phyloP scores from a whole-genome alignment of 2,797 vertebrate genomes.

The Cottoperca gobio region DNA sequence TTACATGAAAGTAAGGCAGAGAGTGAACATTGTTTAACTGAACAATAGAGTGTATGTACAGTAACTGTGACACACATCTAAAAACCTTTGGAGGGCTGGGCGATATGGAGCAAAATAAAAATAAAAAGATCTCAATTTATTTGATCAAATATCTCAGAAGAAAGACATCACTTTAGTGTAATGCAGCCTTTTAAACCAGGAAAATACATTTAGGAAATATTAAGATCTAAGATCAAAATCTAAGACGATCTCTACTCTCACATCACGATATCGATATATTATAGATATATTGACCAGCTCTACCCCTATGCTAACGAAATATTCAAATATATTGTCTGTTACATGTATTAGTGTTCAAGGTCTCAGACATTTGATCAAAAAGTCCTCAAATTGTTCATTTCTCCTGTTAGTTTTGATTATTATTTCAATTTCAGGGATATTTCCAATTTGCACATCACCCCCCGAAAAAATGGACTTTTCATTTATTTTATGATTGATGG shows the following conservation, averaged over 20 bases:
- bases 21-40: neutral
- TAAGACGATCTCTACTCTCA: too few species aligned
- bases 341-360: neutral
- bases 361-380: constrained; percentile 16
- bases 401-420: neutral
- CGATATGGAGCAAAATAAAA: too few species aligned
- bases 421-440: constrained; percentile 11
- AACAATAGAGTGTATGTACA: neutral
- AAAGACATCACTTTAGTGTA: too few species aligned
- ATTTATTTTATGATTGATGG: constrained; percentile 30
- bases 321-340: neutral
- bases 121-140: too few species aligned
- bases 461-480: neutral
- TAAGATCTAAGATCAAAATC: too few species aligned
- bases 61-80: neutral
- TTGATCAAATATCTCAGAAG: too few species aligned
- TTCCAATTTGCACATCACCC: neutral
- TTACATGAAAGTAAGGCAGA: constrained; percentile 24
- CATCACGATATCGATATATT: too few species aligned
- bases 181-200: too few species aligned
- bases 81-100: constrained; percentile 5
- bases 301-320: neutral
- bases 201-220: too few species aligned
- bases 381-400: neutral
- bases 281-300: too few species aligned